Percentiles rank a stretch among this genome's conserved stretches.
These are phyloP conservation scores for Plodia interpunctella DNA, from an alignment of 1,140 invertebrate species.

Conservation along the genomic window DNA sequence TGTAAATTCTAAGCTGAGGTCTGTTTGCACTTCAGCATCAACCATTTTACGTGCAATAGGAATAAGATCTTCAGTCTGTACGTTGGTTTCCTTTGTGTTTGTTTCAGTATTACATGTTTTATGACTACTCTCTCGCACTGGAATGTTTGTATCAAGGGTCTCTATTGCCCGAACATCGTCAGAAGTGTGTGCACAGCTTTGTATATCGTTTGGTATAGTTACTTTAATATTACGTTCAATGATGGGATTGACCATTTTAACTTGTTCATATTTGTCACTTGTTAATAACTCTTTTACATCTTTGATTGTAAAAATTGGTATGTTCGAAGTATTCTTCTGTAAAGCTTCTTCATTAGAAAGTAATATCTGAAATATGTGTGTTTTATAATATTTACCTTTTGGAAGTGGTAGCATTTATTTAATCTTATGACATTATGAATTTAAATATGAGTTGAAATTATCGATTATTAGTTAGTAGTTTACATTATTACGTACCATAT, in stretches of 20 bases:
- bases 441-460: no score
- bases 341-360: conserved; percentile 36
- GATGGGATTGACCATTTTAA: background rate
- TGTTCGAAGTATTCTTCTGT: conserved; percentile 14
- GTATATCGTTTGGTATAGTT: conserved; percentile 1
- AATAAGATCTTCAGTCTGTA: conserved; percentile 1
- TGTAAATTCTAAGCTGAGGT: conserved; percentile 12
- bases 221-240: background rate
- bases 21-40: conserved; percentile 31
- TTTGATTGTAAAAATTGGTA: conserved; percentile 32
- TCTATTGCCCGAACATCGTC: background rate
- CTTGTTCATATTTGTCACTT: background rate
- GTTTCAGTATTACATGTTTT: background rate
- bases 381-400: no score
- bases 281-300: conserved; percentile 38
- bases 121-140: background rate
- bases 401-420: no score
- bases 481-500: conserved; percentile 30
- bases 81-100: conserved; percentile 10
- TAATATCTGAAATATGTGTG: conserved; percentile 35
- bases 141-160: background rate
- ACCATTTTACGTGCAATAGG: conserved; percentile 9
- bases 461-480: no score
- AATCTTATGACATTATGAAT: no score
- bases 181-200: background rate